These are phyloP conservation scores for Epizoanthus illoricatus DNA, from an alignment of 92 coral and sea anemone genomes.

Conservation along the genomic window DNA sequence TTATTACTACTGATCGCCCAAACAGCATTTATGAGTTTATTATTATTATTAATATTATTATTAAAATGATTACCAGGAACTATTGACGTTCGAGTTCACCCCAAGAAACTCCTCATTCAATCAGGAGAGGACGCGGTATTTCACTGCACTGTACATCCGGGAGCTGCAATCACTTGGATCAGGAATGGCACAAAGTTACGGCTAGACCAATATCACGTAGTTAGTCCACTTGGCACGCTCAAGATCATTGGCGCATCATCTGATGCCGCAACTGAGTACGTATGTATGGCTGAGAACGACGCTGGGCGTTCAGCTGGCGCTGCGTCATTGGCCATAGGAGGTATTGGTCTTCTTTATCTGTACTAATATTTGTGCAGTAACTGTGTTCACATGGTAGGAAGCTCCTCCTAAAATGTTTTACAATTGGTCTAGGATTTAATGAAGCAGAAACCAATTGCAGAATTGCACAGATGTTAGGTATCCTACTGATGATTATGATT, in stretches of 20 bases:
- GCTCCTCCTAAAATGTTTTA: no score
- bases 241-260: constrained; percentile 52
- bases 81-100: constrained; percentile 56
- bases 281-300: constrained; percentile 75
- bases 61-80: constrained; percentile 34
- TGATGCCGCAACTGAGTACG: constrained; percentile 74
- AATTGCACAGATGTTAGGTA: not conserved
- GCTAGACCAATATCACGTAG: constrained; percentile 61
- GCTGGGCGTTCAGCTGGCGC: constrained; percentile 66
- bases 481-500: no score
- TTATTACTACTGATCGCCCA: no score
- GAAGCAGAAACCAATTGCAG: no score
- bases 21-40: no score
- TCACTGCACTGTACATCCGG: constrained; percentile 60
- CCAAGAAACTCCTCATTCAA: constrained; percentile 53
- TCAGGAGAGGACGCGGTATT: constrained; percentile 56
- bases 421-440: no score
- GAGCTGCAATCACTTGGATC: constrained; percentile 72
- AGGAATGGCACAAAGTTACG: constrained; percentile 60
- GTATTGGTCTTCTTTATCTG: constrained; percentile 26
- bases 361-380: no score
- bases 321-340: constrained; percentile 61
- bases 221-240: constrained; percentile 76
- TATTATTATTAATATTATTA: not conserved
- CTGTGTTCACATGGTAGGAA: no score